Evolutionary conservation across 2,888 invertebrate genomes (phyloP).

Genomic region (Tubulanus polymorphus): DNA sequence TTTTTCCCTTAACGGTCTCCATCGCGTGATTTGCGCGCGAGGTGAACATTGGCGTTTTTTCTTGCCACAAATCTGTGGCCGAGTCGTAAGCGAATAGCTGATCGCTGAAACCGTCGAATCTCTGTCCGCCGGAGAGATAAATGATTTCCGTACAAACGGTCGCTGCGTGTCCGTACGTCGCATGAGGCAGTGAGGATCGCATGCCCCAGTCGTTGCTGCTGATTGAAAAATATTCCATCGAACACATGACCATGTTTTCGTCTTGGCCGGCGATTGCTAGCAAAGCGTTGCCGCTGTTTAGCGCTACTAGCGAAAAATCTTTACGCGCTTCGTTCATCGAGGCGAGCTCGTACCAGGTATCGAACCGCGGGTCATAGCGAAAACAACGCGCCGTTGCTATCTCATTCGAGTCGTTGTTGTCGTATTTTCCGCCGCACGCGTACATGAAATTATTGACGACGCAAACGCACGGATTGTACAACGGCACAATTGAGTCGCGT

Average conservation of each 20-base stretch:
- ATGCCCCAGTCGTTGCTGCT: constrained; percentile 47
- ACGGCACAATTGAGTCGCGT: constrained; percentile 41
- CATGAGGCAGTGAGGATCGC: constrained; percentile 37
- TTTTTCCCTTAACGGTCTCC: constrained; percentile 27
- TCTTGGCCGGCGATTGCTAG: constrained; percentile 50
- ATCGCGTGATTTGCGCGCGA: constrained; percentile 46
- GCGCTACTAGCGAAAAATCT: constrained; percentile 44
- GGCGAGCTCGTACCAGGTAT: constrained; percentile 47
- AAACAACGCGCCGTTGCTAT: constrained; percentile 52
- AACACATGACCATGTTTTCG: constrained; percentile 51
- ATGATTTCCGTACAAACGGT: constrained; percentile 36
- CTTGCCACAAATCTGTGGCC: constrained; percentile 38
- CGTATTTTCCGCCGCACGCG: constrained; percentile 51
- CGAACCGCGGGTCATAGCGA: constrained; percentile 49
- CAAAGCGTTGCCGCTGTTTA: constrained; percentile 27
- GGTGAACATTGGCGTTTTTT: constrained; percentile 37
- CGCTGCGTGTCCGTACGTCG: constrained; percentile 45
- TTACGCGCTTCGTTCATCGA: constrained; percentile 51
- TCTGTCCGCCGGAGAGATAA: constrained; percentile 49
- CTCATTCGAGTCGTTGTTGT: constrained; percentile 47
- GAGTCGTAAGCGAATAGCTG: constrained; percentile 40
- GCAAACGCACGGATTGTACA: constrained; percentile 48
- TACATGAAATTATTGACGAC: constrained; percentile 52
- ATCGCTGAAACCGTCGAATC: constrained; percentile 44
- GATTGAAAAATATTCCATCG: constrained; percentile 46